phyloP scores from a whole-genome alignment of 2,797 vertebrate species.

The Acanthornis magna region DNA sequence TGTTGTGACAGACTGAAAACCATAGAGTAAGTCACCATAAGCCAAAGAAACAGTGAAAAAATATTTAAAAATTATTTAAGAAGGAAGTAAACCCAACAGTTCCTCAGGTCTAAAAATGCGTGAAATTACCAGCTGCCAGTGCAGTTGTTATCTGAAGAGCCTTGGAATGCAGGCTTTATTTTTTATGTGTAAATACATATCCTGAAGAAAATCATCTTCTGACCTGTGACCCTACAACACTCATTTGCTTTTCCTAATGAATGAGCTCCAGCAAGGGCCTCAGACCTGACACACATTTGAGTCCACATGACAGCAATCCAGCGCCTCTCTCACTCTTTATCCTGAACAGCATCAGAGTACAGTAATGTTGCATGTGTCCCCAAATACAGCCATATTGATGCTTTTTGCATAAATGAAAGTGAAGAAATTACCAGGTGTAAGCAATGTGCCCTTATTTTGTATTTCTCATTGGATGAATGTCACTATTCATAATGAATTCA shows the following conservation, averaged over 20 bases:
- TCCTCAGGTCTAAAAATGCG: neutral
- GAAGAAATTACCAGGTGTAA: neutral
- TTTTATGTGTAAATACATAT: neutral
- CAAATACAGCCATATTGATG: fast-evolving
- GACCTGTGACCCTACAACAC: neutral
- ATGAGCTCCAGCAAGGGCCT: neutral
- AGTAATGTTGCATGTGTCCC: neutral
- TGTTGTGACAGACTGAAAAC: neutral
- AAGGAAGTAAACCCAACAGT: neutral
- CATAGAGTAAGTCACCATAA: neutral
- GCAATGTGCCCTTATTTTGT: neutral
- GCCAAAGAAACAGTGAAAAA: neutral
- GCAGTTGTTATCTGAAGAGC: neutral
- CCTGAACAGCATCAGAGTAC: neutral
- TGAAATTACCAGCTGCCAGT: neutral
- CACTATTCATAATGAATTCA: neutral
- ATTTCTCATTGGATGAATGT: neutral
- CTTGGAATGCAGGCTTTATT: neutral
- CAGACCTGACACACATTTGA: neutral
- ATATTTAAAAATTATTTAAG: neutral
- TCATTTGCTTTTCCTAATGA: neutral
- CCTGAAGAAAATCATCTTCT: neutral
- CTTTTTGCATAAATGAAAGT: neutral
- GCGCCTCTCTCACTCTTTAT: neutral
- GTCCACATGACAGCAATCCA: neutral